Base-by-base conservation (phyloP, 2,888 invertebrate species). In the Tinea semifulvella region DNA sequence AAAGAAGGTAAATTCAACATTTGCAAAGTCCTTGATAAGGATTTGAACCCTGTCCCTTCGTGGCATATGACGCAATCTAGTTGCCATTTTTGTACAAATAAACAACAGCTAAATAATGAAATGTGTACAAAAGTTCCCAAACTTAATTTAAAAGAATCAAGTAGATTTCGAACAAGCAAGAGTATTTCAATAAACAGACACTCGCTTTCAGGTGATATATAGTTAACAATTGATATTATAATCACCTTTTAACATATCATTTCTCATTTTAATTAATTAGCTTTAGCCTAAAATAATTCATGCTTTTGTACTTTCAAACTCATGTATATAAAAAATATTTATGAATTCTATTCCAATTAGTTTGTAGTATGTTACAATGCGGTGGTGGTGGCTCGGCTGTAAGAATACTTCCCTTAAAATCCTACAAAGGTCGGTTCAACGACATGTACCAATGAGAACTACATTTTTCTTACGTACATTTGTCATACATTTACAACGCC, bases 21-120 rank as follows among this genome's bases (percentile, higher is more conserved):
- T 46, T 79, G 77, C 52, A 64, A 65, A 56, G 76, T 80, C 10
- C 60, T 69, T 46, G 75, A 79, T 56, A 64, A 63, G 40, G 68
- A 75, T 58, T 50, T 69, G 22, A 59, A 73, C 35, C 75, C 77
- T 1, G 64, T 74, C 19, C 77, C 77, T 0, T 56, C 60, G 4
- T 80, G 80, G 80, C 61, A 57, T 45, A 63, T 71, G 1, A 68
- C 67, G 47, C 38, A 38, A 10, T 54, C 50, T 31, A 53, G 54
- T 13, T 31, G 31, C 13, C 5, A 31, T 31, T 31, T 31, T 31
- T 39, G 26, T 39, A 31, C 11, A 46, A n/a, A n/a, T n/a, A n/a
- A 13, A 4, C 31, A 31, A n/a, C 14, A 31, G 11, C 2, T 11
- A 4, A 13, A 31, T 31, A n/a, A 31, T 13, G 14, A 31, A 31